Percentiles rank a stretch among this genome's conserved stretches.
Conservation (phyloP, 1,140 invertebrate species). For the Bombus soroeensis region DNA sequence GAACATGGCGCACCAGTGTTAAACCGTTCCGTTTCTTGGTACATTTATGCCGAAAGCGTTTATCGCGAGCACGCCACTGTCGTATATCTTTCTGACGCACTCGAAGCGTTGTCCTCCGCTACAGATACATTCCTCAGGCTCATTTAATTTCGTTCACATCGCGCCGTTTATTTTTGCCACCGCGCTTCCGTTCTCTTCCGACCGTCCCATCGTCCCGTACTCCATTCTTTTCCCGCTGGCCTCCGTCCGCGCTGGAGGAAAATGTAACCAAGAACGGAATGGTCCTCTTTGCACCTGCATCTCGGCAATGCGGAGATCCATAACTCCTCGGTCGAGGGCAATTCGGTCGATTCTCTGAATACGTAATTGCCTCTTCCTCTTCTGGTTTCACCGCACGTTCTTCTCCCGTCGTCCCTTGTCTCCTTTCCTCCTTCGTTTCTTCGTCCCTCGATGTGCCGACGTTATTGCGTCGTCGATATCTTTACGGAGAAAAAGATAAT, state of each 20-base stretch:
- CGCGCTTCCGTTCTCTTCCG: slow-evolving; percentile 18
- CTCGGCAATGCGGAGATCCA: slow-evolving; percentile 62
- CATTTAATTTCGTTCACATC: slow-evolving; percentile 67
- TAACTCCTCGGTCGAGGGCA: slow-evolving; percentile 66
- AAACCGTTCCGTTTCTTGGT: slow-evolving; percentile 37
- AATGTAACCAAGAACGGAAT: slow-evolving; percentile 55
- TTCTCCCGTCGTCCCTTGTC: neutral
- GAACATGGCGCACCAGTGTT: slow-evolving; percentile 44
- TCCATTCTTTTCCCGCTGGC: neutral
- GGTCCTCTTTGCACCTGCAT: slow-evolving; percentile 59
- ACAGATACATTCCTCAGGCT: slow-evolving; percentile 62
- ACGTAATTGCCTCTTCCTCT: slow-evolving; percentile 67
- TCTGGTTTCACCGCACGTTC: slow-evolving; percentile 51
- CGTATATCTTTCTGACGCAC: slow-evolving; percentile 60
- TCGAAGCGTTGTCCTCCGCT: slow-evolving; percentile 48
- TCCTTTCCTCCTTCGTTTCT: neutral
- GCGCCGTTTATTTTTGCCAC: slow-evolving; percentile 58
- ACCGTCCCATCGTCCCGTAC: neutral
- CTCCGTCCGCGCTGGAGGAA: slow-evolving; percentile 42
- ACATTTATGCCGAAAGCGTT: slow-evolving; percentile 61
- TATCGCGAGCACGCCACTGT: slow-evolving; percentile 63
- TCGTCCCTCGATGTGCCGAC: slow-evolving; percentile 31
- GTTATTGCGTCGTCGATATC: slow-evolving; percentile 47
- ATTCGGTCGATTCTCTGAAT: slow-evolving; percentile 71
- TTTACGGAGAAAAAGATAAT: neutral